Evolutionary conservation across 2,113 vertebrate genomes (phyloP).

Genomic region (Amia ocellicauda): DNA sequence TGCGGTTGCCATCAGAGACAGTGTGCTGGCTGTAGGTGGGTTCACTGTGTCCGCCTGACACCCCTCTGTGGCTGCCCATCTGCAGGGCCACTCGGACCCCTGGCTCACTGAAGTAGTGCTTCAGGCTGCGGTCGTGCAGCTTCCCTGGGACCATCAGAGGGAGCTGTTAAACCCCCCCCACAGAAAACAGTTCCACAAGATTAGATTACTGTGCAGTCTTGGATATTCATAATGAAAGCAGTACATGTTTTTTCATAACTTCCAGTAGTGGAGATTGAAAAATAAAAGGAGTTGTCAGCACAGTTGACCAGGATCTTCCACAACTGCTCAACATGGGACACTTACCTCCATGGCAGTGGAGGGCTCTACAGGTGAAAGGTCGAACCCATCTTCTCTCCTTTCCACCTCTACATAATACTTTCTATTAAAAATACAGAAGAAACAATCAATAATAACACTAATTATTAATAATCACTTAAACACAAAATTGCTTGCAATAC

Average conservation of each 20-base stretch:
- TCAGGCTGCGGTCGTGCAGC: conserved; percentile 3
- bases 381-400: conserved; percentile 38
- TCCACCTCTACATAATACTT: conserved; percentile 37
- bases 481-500: too few species aligned
- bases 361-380: conserved; percentile 17
- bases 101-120: conserved; percentile 29
- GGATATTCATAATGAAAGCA: too few species aligned
- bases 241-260: too few species aligned
- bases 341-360: not conserved
- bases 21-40: conserved; percentile 14
- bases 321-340: too few species aligned
- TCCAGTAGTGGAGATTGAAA: too few species aligned
- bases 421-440: not conserved
- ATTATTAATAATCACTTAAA: too few species aligned
- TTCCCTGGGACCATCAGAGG: not conserved
- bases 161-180: not conserved
- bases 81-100: conserved; percentile 25
- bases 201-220: too few species aligned
- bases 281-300: too few species aligned
- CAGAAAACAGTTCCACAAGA: not conserved
- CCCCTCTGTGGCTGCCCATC: conserved; percentile 5
- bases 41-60: conserved; percentile 18
- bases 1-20: conserved; percentile 28
- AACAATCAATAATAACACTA: too few species aligned
- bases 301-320: too few species aligned